Evolutionary conservation across 2,888 invertebrate genomes (phyloP).

Genomic region (Caradrina clavipalpis): DNA sequence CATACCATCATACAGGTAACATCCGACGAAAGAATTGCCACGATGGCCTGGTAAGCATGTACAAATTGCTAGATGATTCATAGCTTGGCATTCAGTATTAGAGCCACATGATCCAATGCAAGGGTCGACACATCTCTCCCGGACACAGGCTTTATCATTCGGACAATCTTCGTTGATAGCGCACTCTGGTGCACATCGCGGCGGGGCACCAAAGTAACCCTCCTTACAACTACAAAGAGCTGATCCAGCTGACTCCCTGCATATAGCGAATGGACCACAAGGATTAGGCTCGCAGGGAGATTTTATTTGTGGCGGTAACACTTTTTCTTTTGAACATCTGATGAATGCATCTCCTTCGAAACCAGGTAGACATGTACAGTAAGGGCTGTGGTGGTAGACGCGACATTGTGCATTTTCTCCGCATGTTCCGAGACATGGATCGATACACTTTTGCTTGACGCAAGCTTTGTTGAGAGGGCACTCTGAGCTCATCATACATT

Average conservation of each 20-base stretch:
- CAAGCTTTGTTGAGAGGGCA: constrained; percentile 95
- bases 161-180: constrained; percentile 94
- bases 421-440: constrained; percentile 95
- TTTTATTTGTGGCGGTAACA: constrained; percentile 89
- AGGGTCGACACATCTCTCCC: constrained; percentile 94
- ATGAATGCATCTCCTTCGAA: constrained; percentile 95
- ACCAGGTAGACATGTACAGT: constrained; percentile 93
- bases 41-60: constrained; percentile 92
- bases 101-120: constrained; percentile 94
- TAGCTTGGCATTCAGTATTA: constrained; percentile 93
- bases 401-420: constrained; percentile 93
- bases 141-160: constrained; percentile 93
- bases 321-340: constrained; percentile 81
- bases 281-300: constrained; percentile 92
- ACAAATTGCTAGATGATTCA: constrained; percentile 95
- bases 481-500: constrained; percentile 95
- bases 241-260: constrained; percentile 89
- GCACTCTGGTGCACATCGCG: constrained; percentile 94
- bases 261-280: constrained; percentile 93
- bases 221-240: constrained; percentile 92
- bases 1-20: constrained; percentile 79
- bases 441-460: constrained; percentile 94
- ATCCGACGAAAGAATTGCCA: constrained; percentile 93
- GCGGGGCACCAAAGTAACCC: constrained; percentile 93
- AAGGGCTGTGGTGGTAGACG: constrained; percentile 92